phyloP scores from a whole-genome alignment of 2,888 invertebrate species.

The Orthonychiurus folsomi region DNA sequence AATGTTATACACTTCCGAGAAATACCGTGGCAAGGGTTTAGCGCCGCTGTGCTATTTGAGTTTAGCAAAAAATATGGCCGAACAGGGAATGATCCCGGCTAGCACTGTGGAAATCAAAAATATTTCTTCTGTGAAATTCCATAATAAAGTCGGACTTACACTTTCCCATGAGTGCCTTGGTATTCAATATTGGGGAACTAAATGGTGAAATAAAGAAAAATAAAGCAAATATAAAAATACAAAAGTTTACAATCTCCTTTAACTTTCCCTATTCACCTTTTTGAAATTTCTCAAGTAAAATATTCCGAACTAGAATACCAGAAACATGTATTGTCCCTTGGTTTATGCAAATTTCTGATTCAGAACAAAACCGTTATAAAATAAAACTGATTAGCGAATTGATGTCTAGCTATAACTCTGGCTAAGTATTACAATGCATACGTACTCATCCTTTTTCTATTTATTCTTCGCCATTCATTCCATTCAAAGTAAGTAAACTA shows the following conservation, averaged over 20 bases:
- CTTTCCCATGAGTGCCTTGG: neutral
- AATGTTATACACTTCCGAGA: neutral
- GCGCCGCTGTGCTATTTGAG: neutral
- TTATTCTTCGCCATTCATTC: too few relatives aligned
- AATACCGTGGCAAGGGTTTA: neutral
- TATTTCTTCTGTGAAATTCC: neutral
- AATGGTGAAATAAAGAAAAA: neutral
- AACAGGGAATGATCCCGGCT: neutral
- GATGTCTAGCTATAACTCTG: too few relatives aligned
- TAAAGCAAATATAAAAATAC: neutral
- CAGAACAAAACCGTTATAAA: too few relatives aligned
- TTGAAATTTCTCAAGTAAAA: too few relatives aligned
- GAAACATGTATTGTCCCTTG: too few relatives aligned
- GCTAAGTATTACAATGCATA: too few relatives aligned
- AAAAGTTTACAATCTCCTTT: neutral
- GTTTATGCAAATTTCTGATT: too few relatives aligned
- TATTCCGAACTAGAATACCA: too few relatives aligned
- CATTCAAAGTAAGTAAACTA: too few relatives aligned
- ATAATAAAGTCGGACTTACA: neutral
- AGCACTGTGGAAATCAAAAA: neutral
- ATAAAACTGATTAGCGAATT: too few relatives aligned
- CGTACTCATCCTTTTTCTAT: too few relatives aligned
- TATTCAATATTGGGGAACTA: neutral
- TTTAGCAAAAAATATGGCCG: neutral
- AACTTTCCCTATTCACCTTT: neutral